Evolutionary conservation across 37 sponge, comb jelly and placozoan species (phyloP), one percentile per base, ranked within the genome.

Genomic region (Oopsacas minuta): DNA sequence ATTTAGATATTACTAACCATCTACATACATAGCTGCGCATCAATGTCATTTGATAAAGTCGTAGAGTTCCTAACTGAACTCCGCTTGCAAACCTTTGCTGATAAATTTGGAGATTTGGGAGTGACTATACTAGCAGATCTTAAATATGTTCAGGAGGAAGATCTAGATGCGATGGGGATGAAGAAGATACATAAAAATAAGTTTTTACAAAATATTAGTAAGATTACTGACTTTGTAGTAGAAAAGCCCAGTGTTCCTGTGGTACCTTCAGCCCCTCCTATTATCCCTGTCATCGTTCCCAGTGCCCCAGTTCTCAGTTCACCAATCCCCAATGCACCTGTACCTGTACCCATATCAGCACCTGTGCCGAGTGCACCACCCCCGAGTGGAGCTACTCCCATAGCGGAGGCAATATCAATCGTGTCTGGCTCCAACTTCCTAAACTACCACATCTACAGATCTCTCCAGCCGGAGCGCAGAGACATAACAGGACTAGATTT

Each of bases 381-480:
- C 51, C 51, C 51, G 17, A 61, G 75, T 34, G 75, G 75, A 12
- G 75, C 75, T 34, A 61, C 22, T n/a, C 17, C 75, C 20, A 61
- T 61, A 34, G 12, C 49, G 49, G 75, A 61, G 1, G 5, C 22
- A 10, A 10, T 61, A 5, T 12, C 75, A 10, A 61, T 61, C 17
- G 75, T 61, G 17, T 34, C 75, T 3, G 75, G 75, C 32, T 25
- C 5, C 1, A 61, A 61, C 75, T 25, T 10, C 75, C 75, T 61
- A 25, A 61, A 61, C 75, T 61, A 61, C 75, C 75, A 61, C 75
- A 61, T 61, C 75, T 61, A 61, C 75, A 61, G 75, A 34, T 25
- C 32, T 5, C 7, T 61, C 22, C 75, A 61, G 75, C 75, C 75
- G 75, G 75, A 61, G 75, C 22, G 75, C 22, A 61, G 75, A 61